Evolutionary conservation across 2,797 vertebrate genomes (phyloP).

Genomic region (Acrossocheilus fasciatus): DNA sequence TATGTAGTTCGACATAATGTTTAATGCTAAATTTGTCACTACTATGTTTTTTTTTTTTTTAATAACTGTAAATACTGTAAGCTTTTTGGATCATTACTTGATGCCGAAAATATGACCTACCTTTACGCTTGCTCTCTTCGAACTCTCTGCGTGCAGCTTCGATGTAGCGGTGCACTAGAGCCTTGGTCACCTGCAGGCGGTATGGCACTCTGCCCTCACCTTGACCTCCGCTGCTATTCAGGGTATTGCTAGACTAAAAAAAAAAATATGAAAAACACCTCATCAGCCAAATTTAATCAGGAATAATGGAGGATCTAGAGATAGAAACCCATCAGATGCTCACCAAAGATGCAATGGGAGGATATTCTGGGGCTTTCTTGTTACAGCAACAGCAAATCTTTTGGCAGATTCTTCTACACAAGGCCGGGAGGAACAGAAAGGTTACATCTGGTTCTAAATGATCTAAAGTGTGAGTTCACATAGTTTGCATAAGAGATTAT

Average conservation of each 20-base stretch:
- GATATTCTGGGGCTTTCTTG: constrained; percentile 67
- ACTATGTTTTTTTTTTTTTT: neutral
- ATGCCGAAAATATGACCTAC: constrained; percentile 56
- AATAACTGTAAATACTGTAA: neutral
- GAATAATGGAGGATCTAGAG: neutral
- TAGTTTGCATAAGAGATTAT: neutral
- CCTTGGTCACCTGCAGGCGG: constrained; percentile 73
- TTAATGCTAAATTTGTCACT: neutral
- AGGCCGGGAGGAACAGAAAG: neutral
- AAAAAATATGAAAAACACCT: neutral
- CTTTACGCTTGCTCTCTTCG: constrained; percentile 76
- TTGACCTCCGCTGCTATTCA: constrained; percentile 22
- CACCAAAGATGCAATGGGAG: constrained; percentile 70
- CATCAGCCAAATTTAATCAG: constrained; percentile 37
- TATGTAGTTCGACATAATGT: neutral
- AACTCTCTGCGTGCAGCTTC: constrained; percentile 76
- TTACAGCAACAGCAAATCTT: constrained; percentile 70
- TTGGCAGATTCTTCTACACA: constrained; percentile 65
- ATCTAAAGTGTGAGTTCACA: neutral
- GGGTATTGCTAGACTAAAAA: constrained; percentile 46
- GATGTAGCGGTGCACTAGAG: constrained; percentile 77
- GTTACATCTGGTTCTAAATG: neutral
- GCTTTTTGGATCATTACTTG: constrained; percentile 13
- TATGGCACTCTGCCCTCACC: constrained; percentile 67
- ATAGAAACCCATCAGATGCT: constrained; percentile 50